Evolutionary conservation across 2,888 invertebrate genomes (phyloP), one percentile per base, ranked within the genome.

Genomic region (Drosophila colorata): DNA sequence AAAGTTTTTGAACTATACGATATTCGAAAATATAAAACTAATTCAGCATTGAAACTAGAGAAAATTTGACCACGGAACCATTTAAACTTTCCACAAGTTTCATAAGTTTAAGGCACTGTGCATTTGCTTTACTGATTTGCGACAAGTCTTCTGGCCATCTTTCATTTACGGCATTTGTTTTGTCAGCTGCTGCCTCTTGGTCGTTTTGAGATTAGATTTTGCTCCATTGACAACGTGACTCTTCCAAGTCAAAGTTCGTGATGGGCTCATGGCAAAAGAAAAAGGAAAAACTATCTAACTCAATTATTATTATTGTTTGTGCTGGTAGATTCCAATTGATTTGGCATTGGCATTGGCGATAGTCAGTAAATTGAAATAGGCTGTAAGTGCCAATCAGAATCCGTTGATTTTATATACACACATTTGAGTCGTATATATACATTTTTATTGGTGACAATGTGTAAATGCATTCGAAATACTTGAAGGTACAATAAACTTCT

Each of bases 141-240:
- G 69, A 75, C 69, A 70, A 81, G 59, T 72, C 67, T 78, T 73
- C 69, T 78, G 68, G 67, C 69, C 65, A 80, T 77, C 74, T 68
- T 71, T 88, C 80, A 88, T 88, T 88, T 83, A 86, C 77, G 71
- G 71, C 78, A 80, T 83, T 83, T 83, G 88, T 83, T 86, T 83
- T 88, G 83, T 74, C 84, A 83, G 72, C 80, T 65, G 63, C 47
- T 58, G 70, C 67, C 70, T 55, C 65, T 64, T 67, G 43, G 56
- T 33, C 64, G 63, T 63, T 71, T 83, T 80, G 69, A 83, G 83
- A 83, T 83, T 83, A 72, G 80, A 83, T 83, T 82, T 61, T 59
- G 69, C 51, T 47, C 65, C 74, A 66, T 65, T 70, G 83, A 59
- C 80, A 87, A 74, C 83, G 80, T 77, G 84, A 74, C 71, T 66